These are phyloP conservation scores for Microhierax caerulescens DNA, from an alignment of 2,797 vertebrate genomes.

Conservation along the genomic window DNA sequence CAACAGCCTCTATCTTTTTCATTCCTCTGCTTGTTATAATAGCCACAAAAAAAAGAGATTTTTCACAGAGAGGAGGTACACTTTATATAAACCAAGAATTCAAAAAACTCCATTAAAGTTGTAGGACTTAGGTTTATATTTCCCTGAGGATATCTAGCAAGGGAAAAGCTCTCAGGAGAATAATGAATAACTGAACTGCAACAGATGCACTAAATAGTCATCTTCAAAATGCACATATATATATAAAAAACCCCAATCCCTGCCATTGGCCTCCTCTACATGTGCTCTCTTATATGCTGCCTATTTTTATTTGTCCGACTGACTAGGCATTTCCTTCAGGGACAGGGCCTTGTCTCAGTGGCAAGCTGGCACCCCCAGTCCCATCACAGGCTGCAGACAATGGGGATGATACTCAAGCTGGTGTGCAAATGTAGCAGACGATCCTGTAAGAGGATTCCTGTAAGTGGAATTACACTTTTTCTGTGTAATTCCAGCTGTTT, in stretches of 20 bases:
- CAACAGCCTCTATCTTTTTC: background rate
- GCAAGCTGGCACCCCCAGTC: background rate
- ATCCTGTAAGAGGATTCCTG: no score
- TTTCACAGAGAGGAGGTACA: background rate
- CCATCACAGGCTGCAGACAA: background rate
- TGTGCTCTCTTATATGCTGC: background rate
- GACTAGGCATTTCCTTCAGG: background rate
- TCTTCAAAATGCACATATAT: background rate
- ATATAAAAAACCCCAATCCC: background rate
- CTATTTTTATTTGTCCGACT: background rate
- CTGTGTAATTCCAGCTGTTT: background rate
- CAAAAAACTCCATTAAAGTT: background rate
- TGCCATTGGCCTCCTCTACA: background rate
- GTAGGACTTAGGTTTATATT: background rate
- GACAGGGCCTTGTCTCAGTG: fast-evolving
- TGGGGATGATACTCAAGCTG: background rate
- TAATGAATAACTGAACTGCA: background rate
- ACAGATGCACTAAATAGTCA: background rate
- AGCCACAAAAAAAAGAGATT: background rate
- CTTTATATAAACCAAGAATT: background rate
- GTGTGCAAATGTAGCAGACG: background rate
- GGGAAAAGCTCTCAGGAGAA: background rate
- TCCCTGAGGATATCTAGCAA: background rate
- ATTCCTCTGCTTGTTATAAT: background rate
- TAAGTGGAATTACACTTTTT: no score